A percentile compares a stretch with the other conserved stretches of the same genome.
These are phyloP conservation scores for Carabus problematicus DNA, from an alignment of 2,888 invertebrate species.

Conservation along the genomic window DNA sequence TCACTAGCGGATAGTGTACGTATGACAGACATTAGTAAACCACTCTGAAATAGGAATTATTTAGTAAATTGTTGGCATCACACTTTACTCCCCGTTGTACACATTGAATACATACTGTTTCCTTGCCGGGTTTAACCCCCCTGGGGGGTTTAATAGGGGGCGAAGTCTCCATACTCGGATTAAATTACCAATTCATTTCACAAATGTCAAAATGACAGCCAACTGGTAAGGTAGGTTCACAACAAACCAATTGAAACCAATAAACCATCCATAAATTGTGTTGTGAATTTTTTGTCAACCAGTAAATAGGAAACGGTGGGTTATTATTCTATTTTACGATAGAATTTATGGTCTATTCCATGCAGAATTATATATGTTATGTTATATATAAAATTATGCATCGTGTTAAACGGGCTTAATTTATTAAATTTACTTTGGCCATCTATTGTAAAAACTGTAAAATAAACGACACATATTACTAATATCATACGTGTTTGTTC, in stretches of 20 bases:
- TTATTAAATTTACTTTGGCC: too few species aligned
- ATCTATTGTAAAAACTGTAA: too few species aligned
- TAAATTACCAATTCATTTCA: background rate
- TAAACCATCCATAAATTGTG: too few species aligned
- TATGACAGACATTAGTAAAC: slow-evolving; percentile 92
- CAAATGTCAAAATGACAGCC: background rate
- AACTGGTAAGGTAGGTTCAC: background rate
- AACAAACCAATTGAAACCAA: background rate
- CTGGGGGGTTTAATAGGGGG: slow-evolving; percentile 87
- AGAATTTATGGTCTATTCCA: too few species aligned
- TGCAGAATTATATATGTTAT: too few species aligned
- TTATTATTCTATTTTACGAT: too few species aligned
- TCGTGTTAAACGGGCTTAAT: too few species aligned
- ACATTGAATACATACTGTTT: slow-evolving; percentile 70
- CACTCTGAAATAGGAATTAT: slow-evolving; percentile 66
- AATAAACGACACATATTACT: too few species aligned
- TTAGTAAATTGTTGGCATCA: slow-evolving; percentile 28
- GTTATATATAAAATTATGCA: too few species aligned
- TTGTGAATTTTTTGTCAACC: too few species aligned
- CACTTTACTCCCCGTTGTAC: background rate
- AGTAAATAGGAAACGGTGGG: too few species aligned
- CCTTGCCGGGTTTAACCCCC: slow-evolving; percentile 85
- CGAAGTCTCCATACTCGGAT: slow-evolving; percentile 64
- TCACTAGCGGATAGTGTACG: slow-evolving; percentile 93
- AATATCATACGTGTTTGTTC: too few species aligned